Base-by-base conservation (phyloP, 2,113 vertebrate genomes). In the Triplophysa dalaica region DNA sequence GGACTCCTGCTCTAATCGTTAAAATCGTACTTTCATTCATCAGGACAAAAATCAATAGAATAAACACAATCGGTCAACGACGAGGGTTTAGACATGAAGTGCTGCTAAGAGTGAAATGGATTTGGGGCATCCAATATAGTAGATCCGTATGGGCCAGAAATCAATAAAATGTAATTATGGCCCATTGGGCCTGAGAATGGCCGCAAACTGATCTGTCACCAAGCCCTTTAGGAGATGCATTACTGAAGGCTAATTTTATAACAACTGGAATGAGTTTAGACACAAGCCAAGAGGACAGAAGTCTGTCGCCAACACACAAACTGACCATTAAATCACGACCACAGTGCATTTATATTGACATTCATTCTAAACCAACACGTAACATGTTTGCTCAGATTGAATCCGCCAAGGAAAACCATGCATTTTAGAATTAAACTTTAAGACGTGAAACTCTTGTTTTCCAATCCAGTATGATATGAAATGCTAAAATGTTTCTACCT, bases 141-240 rank as follows among this genome's bases (percentile, higher is more conserved):
- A 29, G 72, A 77, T 84, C 45, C 2, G 19, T 45, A 65, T 5
- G 2, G 33, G 54, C 21, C 8, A 33, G 63, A 19, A 80, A 78
- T 73, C 79, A 76, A 81, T 80, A 75, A 58, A 75, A 81, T 64
- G 69, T 84, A 72, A 84, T 84, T 81, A 81, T 52, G 48, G 67
- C 52, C 75, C 45, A 81, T 67, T 66, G 75, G 61, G 68, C 75
- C 24, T 64, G 56, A 68, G 60, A 74, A 81, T 41, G 72, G 52
- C 33, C 33, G 72, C 22, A 81, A 81, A 81, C 54, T 81, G 81
- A 87, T 83, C 33, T 22, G 22, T 80, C 69, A 48, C 7, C 41
- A 17, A 70, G 77, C 67, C 61, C 48, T 21, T 70, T 45, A 70
- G 69, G 72, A 82, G 70, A n/a, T 8, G 83, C 83, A 77, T 78